Percentiles rank a stretch among this genome's conserved stretches.
Conservation (phyloP, 2,797 vertebrate species). For the Scarus forsteni region DNA sequence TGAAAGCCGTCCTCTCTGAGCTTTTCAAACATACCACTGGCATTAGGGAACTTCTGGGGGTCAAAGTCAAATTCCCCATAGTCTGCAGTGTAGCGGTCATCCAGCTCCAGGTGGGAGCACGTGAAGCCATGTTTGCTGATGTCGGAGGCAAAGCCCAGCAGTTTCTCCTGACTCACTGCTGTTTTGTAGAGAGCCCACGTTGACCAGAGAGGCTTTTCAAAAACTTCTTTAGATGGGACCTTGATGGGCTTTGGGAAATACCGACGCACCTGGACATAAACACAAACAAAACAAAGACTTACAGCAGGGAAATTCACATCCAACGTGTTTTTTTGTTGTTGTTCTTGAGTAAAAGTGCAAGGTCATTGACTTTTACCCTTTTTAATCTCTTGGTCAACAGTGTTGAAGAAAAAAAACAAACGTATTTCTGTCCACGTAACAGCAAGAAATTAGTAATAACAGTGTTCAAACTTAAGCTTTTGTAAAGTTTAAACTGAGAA, state of each 20-base stretch:
- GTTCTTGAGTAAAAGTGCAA: too few relatives aligned
- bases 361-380: too few relatives aligned
- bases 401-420: not conserved
- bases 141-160: slow-evolving; percentile 83
- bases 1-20: slow-evolving; percentile 87
- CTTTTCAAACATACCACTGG: slow-evolving; percentile 88
- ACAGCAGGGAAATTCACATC: not conserved
- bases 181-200: slow-evolving; percentile 93
- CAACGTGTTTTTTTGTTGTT: not conserved
- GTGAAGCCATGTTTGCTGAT: slow-evolving; percentile 89
- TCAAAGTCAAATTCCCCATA: slow-evolving; percentile 97
- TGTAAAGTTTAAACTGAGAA: too few relatives aligned
- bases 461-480: too few relatives aligned
- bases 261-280: slow-evolving; percentile 84
- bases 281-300: slow-evolving; percentile 21
- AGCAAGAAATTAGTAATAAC: too few relatives aligned
- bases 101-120: slow-evolving; percentile 94
- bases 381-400: too few relatives aligned
- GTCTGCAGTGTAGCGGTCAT: slow-evolving; percentile 90
- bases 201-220: slow-evolving; percentile 94
- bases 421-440: not conserved
- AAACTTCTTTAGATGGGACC: slow-evolving; percentile 89
- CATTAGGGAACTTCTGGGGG: slow-evolving; percentile 90
- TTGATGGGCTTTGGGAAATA: slow-evolving; percentile 95
- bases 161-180: slow-evolving; percentile 86